Conservation (phyloP, 2,888 invertebrate genomes). For the Papilio protenor region DNA sequence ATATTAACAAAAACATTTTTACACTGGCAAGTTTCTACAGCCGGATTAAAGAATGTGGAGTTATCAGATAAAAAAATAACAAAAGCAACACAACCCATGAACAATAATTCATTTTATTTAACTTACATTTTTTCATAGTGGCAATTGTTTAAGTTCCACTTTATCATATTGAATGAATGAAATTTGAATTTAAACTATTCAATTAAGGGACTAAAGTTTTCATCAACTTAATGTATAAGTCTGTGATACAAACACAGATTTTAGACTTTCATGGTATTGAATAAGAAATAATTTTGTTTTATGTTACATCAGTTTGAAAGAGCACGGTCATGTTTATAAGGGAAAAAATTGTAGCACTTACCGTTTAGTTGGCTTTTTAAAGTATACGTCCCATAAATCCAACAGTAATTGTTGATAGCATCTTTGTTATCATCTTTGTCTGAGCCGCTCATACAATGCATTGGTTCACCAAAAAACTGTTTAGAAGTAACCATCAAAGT, state of each 20-base stretch:
- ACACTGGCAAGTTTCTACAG: too few species aligned
- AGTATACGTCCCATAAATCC: constrained; percentile 90
- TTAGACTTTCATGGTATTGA: neutral
- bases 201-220: neutral
- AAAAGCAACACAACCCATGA: too few species aligned
- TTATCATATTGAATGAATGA: neutral
- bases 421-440: constrained; percentile 80
- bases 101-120: neutral
- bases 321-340: neutral
- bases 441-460: constrained; percentile 87
- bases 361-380: constrained; percentile 73
- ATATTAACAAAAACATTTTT: too few species aligned
- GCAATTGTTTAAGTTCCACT: neutral
- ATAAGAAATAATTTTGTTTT: neutral
- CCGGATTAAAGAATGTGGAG: too few species aligned
- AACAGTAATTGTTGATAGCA: constrained; percentile 90
- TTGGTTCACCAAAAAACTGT: constrained; percentile 94
- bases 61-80: neutral
- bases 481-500: constrained; percentile 90
- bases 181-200: neutral
- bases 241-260: neutral
- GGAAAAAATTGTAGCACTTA: constrained; percentile 53
- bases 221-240: neutral
- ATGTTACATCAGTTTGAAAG: neutral
- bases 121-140: neutral